phyloP scores from a whole-genome alignment of 2,797 vertebrate genomes.

The Limosa lapponica region DNA sequence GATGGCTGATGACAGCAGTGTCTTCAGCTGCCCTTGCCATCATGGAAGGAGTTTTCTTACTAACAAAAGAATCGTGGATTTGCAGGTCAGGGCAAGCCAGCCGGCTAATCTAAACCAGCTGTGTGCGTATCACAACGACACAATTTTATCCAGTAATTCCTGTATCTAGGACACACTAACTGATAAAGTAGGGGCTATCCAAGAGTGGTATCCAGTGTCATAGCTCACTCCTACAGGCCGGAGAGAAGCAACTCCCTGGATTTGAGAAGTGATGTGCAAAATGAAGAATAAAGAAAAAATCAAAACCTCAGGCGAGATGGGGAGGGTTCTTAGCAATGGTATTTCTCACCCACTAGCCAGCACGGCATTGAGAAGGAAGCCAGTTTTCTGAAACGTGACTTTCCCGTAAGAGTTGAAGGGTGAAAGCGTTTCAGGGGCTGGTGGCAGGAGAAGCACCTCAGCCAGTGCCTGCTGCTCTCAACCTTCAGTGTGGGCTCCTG shows the following conservation, averaged over 20 bases:
- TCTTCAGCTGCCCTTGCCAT: background rate
- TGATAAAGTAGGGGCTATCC: background rate
- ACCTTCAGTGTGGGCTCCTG: background rate
- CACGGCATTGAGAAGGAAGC: background rate
- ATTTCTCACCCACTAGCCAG: background rate
- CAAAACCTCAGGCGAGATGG: background rate
- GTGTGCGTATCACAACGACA: background rate
- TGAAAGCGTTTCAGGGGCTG: background rate
- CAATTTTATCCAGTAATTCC: background rate
- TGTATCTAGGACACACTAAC: background rate
- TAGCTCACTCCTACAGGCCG: background rate
- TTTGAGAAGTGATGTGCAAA: background rate
- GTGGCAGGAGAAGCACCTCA: background rate
- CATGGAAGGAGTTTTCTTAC: background rate
- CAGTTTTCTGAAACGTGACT: background rate
- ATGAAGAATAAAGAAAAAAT: background rate
- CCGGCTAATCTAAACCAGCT: background rate
- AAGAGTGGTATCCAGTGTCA: background rate
- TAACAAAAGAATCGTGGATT: background rate
- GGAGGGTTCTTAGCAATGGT: background rate
- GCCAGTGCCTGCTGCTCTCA: background rate
- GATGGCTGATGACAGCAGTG: background rate
- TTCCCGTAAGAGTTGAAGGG: background rate
- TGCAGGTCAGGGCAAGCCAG: background rate
- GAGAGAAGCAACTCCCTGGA: background rate